A percentile compares a stretch with the other conserved stretches of the same genome.
Evolutionary conservation across 2,113 vertebrate species (phyloP).

Genomic region (Mormyrus lacerda): DNA sequence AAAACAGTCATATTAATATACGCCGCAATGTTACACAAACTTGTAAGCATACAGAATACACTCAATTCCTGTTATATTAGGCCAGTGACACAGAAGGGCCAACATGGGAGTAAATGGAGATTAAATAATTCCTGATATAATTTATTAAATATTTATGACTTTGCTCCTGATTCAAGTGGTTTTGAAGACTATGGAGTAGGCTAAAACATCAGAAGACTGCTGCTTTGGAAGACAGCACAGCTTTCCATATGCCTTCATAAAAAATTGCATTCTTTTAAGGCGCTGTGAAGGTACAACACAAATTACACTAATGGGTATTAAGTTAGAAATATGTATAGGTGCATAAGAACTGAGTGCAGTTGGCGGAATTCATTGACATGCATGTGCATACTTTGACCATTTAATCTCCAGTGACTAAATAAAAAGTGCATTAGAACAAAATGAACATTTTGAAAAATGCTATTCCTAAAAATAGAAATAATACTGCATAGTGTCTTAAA

Average conservation of each 20-base stretch:
- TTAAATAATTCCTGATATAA: too few species aligned
- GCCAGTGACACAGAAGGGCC: background rate
- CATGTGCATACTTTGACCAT: background rate
- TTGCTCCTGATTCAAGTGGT: background rate
- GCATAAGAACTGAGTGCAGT: background rate
- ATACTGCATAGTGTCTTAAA: background rate
- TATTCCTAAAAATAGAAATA: background rate
- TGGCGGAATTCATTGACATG: background rate
- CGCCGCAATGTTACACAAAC: too few species aligned
- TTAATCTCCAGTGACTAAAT: background rate
- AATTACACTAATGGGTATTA: background rate
- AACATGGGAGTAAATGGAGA: background rate
- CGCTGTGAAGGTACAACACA: background rate
- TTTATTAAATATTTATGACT: too few species aligned
- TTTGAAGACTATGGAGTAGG: background rate
- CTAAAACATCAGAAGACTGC: background rate
- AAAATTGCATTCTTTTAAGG: background rate
- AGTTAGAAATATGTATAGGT: background rate
- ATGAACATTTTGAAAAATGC: background rate
- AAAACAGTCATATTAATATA: too few species aligned
- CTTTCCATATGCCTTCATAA: background rate
- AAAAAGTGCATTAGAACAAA: background rate
- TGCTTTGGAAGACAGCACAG: too few species aligned
- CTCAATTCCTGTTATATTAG: background rate
- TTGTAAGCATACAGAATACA: too few species aligned